phyloP scores from a whole-genome alignment of 2,113 vertebrate genomes.

The Athene cunicularia region DNA sequence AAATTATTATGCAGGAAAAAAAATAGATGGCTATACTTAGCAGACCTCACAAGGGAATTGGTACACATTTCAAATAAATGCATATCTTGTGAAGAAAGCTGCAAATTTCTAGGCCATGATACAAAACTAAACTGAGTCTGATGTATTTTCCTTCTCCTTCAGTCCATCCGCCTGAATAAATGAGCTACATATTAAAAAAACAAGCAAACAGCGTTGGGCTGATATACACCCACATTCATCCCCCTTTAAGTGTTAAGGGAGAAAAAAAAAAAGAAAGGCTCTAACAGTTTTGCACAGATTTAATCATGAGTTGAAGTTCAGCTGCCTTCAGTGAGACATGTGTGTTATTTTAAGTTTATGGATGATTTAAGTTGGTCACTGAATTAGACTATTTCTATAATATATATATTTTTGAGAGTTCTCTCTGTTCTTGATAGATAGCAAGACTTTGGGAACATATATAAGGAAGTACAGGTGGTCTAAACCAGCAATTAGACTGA shows the following conservation, averaged over 20 bases:
- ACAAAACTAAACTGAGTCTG: not conserved
- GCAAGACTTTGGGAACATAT: not conserved
- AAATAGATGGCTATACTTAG: not conserved
- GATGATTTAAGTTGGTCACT: not conserved
- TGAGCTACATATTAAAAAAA: not conserved
- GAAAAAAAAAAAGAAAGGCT: not conserved
- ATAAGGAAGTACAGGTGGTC: not conserved
- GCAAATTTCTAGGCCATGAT: not conserved
- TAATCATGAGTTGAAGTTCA: not conserved
- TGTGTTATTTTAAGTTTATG: not conserved
- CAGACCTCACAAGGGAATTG: not conserved
- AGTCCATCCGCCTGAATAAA: not conserved
- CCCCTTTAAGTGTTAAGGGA: not conserved
- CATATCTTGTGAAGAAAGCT: not conserved
- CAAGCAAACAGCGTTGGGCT: not conserved
- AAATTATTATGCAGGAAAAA: not conserved
- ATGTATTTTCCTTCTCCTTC: not conserved
- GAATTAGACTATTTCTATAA: not conserved
- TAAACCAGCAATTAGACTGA: not conserved
- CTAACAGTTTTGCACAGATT: not conserved
- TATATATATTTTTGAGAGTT: not conserved
- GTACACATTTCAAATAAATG: not conserved
- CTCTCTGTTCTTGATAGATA: not conserved
- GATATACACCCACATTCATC: not conserved
- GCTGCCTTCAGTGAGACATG: not conserved